A percentile compares a stretch with the other conserved stretches of the same genome.
Evolutionary conservation across 1,140 invertebrate genomes (phyloP).

Genomic region (Atta cephalotes): DNA sequence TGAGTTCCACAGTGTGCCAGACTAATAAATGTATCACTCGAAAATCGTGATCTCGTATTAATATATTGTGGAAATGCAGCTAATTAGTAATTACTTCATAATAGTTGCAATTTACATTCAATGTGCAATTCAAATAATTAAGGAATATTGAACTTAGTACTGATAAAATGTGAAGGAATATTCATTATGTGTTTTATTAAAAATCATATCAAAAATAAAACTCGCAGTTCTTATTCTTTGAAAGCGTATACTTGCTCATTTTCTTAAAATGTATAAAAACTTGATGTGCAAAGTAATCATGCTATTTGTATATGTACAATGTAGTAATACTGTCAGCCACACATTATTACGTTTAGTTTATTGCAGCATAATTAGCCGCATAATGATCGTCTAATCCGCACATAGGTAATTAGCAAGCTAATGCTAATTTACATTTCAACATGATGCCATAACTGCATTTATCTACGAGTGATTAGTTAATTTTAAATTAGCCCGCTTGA

Average conservation of each 20-base stretch:
- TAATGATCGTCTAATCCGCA: conserved; percentile 47
- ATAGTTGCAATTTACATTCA: conserved; percentile 22
- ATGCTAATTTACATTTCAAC: conserved; percentile 42
- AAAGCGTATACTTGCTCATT: background rate
- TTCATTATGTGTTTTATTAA: background rate
- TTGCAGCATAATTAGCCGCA: conserved; percentile 26
- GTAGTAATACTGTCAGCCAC: background rate
- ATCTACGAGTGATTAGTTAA: conserved; percentile 52
- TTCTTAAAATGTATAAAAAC: background rate
- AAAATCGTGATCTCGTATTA: conserved; percentile 32
- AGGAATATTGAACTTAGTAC: background rate
- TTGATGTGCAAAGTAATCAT: background rate
- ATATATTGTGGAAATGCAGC: conserved; percentile 12
- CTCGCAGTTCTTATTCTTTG: background rate
- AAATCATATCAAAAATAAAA: background rate
- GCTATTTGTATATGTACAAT: background rate
- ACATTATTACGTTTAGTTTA: conserved; percentile 32
- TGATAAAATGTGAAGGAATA: background rate
- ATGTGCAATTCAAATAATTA: background rate
- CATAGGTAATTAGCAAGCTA: conserved; percentile 30
- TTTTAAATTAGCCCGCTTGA: conserved; percentile 58
- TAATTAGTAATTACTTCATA: conserved; percentile 38
- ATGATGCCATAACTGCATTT: conserved; percentile 27
- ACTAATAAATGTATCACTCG: conserved; percentile 37
- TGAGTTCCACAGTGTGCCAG: background rate